These are phyloP conservation scores for Siderastrea radians DNA, from an alignment of 92 coral and sea anemone species.

Conservation along the genomic window DNA sequence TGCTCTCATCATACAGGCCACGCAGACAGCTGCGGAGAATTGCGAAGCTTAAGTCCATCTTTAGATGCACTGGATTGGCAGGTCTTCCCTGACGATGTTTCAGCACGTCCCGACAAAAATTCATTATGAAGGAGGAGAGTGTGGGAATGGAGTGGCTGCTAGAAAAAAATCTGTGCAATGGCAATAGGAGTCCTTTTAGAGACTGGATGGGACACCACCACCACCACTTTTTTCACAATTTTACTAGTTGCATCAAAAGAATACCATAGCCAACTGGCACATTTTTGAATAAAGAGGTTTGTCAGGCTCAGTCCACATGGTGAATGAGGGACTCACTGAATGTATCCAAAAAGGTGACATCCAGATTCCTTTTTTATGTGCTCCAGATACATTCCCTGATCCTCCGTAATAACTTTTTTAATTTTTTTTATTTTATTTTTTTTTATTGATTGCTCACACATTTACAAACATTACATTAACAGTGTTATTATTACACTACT, in stretches of 20 bases:
- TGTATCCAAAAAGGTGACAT: not conserved
- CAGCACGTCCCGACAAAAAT: not conserved
- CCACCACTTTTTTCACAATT: not conserved
- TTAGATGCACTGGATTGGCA: not conserved
- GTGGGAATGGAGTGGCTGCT: not conserved
- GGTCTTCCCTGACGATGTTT: no score
- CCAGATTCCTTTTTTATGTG: not conserved
- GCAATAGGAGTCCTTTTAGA: not conserved
- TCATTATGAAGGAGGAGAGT: not conserved
- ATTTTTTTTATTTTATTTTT: no score
- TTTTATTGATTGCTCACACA: no score
- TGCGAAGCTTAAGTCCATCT: not conserved
- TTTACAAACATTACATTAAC: no score
- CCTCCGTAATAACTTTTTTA: not conserved
- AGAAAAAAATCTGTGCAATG: not conserved
- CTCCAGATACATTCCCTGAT: not conserved
- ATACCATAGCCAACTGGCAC: not conserved
- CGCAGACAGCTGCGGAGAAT: not conserved
- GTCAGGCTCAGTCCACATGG: conserved; percentile 1
- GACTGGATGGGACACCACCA: not conserved
- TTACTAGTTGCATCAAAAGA: not conserved
- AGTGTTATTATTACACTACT: no score
- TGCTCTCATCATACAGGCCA: not conserved
- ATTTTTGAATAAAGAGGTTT: not conserved
- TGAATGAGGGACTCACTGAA: not conserved